A percentile compares a stretch with the other conserved stretches of the same genome.
Evolutionary conservation across 2,113 vertebrate genomes (phyloP).

Genomic region (Aix galericulata): DNA sequence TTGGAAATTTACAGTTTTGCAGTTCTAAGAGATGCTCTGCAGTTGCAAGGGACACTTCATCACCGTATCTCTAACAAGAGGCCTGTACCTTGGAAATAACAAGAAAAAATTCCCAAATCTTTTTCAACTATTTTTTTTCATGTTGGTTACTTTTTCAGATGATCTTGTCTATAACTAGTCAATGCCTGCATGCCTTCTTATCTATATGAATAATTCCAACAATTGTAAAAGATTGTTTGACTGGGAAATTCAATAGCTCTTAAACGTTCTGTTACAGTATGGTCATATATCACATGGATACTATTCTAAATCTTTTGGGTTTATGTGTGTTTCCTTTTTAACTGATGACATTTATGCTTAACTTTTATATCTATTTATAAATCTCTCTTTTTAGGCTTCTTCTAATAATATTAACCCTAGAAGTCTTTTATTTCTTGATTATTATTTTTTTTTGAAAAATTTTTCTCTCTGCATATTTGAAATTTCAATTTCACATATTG

Average conservation of each 20-base stretch:
- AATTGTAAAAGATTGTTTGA: background rate
- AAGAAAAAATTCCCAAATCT: rapidly evolving
- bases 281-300: background rate
- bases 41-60: background rate
- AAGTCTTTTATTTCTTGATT: background rate
- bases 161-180: background rate
- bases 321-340: background rate
- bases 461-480: background rate
- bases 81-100: background rate
- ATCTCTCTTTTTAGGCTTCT: background rate
- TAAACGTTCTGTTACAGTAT: background rate
- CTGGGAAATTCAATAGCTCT: background rate
- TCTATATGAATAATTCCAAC: background rate
- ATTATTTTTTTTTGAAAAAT: background rate
- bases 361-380: background rate
- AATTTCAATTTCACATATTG: background rate
- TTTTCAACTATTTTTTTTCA: background rate
- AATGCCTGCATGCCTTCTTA: background rate
- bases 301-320: background rate
- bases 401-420: background rate
- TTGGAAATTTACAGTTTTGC: background rate
- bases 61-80: background rate
- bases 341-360: background rate
- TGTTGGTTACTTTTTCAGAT: background rate
- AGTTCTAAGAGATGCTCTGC: background rate